These are phyloP conservation scores for Catagonus wagneri DNA, from an alignment of 2,113 vertebrate genomes.

Conservation along the genomic window DNA sequence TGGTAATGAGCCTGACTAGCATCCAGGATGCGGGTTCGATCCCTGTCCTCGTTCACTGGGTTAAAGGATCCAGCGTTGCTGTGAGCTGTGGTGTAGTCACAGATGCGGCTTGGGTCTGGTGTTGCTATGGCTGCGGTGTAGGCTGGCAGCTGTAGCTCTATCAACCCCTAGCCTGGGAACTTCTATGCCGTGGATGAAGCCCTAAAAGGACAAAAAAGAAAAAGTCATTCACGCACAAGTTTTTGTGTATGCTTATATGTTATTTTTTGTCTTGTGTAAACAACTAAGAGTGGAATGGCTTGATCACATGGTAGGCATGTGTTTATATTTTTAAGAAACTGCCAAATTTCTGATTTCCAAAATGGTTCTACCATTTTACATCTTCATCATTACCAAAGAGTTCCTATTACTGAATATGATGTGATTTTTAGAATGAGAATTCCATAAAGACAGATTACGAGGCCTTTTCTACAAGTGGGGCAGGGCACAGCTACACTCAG, in stretches of 20 bases:
- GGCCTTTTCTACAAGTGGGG: neutral
- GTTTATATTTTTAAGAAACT: constrained; percentile 27
- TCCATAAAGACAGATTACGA: neutral
- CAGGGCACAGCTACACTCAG: neutral
- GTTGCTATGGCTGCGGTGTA: too few species aligned
- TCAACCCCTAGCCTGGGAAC: too few species aligned
- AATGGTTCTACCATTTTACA: neutral
- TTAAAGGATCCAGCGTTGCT: too few species aligned
- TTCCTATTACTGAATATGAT: neutral
- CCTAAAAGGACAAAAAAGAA: too few species aligned
- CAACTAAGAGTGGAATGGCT: neutral
- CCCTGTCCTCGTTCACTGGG: too few species aligned
- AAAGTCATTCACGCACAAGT: neutral
- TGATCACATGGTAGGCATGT: neutral
- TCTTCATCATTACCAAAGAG: neutral
- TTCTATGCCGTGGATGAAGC: too few species aligned
- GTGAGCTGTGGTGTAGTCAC: too few species aligned
- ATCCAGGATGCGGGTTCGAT: too few species aligned
- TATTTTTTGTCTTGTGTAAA: constrained; percentile 13
- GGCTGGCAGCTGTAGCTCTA: too few species aligned
- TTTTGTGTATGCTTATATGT: neutral
- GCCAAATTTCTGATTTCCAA: neutral
- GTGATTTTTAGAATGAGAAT: neutral
- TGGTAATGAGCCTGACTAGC: too few species aligned
- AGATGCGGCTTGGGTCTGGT: too few species aligned